A percentile compares a stretch with the other conserved stretches of the same genome.
Evolutionary conservation across 2,888 invertebrate genomes (phyloP).

Genomic region (Flexamia atlantica): DNA sequence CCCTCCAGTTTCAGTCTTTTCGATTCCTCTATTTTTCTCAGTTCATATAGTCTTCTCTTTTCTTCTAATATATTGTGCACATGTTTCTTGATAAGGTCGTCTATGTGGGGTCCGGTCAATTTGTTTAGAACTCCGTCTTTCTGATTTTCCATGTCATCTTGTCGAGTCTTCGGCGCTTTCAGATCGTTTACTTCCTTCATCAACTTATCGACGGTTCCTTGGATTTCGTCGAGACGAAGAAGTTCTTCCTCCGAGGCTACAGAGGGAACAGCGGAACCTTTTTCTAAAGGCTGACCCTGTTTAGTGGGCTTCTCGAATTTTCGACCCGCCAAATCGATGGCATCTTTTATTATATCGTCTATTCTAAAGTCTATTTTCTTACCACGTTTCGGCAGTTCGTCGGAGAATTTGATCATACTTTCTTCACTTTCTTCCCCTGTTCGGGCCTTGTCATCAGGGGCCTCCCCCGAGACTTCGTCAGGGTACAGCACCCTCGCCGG

Average conservation of each 20-base stretch:
- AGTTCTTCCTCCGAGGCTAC: background rate
- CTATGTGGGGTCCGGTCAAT: background rate
- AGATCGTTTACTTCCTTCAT: conserved; percentile 18
- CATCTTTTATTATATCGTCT: conserved; percentile 26
- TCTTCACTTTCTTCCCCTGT: background rate
- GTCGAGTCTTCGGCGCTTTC: background rate
- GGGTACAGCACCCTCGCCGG: background rate
- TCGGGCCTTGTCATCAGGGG: background rate
- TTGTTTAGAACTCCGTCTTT: conserved; percentile 3
- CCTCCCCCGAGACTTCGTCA: background rate
- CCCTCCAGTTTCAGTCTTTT: conserved; percentile 1
- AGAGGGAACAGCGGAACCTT: background rate
- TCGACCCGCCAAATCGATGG: background rate
- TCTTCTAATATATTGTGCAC: conserved; percentile 22
- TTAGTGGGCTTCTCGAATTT: background rate
- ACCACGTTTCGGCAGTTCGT: conserved; percentile 14
- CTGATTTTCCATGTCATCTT: background rate
- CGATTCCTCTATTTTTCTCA: background rate
- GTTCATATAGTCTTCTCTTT: conserved; percentile 37
- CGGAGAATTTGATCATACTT: conserved; percentile 10
- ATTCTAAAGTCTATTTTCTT: conserved; percentile 34
- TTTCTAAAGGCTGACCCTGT: conserved; percentile 5
- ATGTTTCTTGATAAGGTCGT: conserved; percentile 30
- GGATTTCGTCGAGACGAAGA: conserved; percentile 3
- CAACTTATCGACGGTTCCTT: conserved; percentile 10